phyloP scores from a whole-genome alignment of 2,888 invertebrate genomes.

The Litoditis marina region DNA sequence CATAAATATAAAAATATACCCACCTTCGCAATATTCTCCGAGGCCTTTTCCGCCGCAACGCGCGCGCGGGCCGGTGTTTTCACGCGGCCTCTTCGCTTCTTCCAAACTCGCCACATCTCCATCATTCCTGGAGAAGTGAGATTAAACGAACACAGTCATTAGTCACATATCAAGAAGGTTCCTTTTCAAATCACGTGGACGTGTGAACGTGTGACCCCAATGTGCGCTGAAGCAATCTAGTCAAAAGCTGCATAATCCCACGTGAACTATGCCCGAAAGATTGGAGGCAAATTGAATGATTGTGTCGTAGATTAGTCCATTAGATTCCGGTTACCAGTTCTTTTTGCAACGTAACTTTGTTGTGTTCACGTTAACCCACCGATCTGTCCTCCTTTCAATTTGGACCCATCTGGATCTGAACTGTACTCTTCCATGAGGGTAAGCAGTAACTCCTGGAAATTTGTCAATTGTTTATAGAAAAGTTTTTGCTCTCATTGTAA shows the following conservation, averaged over 20 bases:
- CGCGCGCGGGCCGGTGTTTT: conserved; percentile 20
- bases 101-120: conserved; percentile 59
- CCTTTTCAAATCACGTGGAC: too few species aligned
- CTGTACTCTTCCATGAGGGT: conserved; percentile 59
- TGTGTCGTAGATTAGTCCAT: too few species aligned
- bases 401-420: conserved; percentile 43
- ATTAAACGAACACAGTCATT: conserved; percentile 7
- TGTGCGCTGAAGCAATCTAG: too few species aligned
- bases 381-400: conserved; percentile 40
- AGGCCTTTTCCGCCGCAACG: conserved; percentile 33
- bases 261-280: background rate
- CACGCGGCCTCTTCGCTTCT: conserved; percentile 42
- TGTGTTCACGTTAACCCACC: conserved; percentile 26
- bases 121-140: conserved; percentile 40
- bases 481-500: too few species aligned
- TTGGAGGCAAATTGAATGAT: too few species aligned
- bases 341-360: too few species aligned
- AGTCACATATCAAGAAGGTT: too few species aligned
- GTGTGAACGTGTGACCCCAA: too few species aligned
- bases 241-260: background rate
- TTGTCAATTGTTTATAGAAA: background rate
- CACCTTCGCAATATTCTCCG: conserved; percentile 38
- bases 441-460: conserved; percentile 56
- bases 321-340: too few species aligned
- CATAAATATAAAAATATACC: background rate